A percentile compares a stretch with the other conserved stretches of the same genome.
These are phyloP conservation scores for Trinorchestia longiramus DNA, from an alignment of 1,140 invertebrate genomes.

Conservation along the genomic window DNA sequence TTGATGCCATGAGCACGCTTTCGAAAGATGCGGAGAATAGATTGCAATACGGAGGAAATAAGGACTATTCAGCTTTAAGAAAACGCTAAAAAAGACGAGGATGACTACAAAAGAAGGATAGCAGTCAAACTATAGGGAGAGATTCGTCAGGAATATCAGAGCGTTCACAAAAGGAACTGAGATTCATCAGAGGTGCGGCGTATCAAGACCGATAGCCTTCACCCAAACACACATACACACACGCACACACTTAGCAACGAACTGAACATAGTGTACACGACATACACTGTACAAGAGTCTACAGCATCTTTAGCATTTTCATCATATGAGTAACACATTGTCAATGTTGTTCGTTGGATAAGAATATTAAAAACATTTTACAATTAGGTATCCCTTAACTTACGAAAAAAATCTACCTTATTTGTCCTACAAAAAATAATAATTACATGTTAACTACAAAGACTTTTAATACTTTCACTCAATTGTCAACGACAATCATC, in stretches of 20 bases:
- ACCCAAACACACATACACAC: background rate
- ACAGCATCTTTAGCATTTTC: background rate
- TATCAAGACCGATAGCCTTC: background rate
- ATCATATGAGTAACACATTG: constrained; percentile 50
- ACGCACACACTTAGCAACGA: background rate
- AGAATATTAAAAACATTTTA: constrained; percentile 53
- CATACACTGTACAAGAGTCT: constrained; percentile 46
- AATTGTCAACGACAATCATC: constrained; percentile 42
- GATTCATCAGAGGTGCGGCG: constrained; percentile 19
- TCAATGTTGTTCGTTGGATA: constrained; percentile 51
- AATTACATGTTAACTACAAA: constrained; percentile 49
- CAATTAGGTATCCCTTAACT: constrained; percentile 48
- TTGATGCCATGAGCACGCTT: background rate
- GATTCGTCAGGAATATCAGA: constrained; percentile 29
- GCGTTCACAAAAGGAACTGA: constrained; percentile 14
- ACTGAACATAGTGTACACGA: constrained; percentile 32
- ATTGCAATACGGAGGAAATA: background rate
- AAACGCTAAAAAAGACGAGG: background rate
- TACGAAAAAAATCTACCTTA: constrained; percentile 53
- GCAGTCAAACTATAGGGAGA: background rate
- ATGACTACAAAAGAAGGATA: background rate
- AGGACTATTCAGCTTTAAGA: background rate
- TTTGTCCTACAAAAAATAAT: constrained; percentile 43
- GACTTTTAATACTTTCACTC: constrained; percentile 50
- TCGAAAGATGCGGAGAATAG: background rate